A percentile compares a stretch with the other conserved stretches of the same genome.
These are phyloP conservation scores for Knipowitschia caucasica DNA, from an alignment of 2,797 vertebrate genomes.

Conservation along the genomic window DNA sequence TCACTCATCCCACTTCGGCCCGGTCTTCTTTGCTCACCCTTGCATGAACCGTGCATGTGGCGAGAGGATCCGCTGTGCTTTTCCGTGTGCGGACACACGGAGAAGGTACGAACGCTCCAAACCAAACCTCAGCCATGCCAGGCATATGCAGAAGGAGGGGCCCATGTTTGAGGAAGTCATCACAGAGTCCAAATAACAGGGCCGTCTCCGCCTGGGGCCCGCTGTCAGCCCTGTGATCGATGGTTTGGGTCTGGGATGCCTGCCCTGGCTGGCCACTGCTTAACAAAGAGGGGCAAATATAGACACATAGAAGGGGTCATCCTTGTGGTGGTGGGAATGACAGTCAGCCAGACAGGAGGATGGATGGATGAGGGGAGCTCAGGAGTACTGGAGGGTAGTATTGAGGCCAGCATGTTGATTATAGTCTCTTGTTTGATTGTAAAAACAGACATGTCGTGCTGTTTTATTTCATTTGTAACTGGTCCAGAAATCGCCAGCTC, in stretches of 20 bases:
- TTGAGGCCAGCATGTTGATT: slow-evolving; percentile 67
- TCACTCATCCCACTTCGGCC: slow-evolving; percentile 47
- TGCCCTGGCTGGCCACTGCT: slow-evolving; percentile 64
- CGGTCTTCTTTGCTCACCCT: slow-evolving; percentile 67
- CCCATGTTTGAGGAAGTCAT: slow-evolving; percentile 72
- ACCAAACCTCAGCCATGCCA: slow-evolving; percentile 74
- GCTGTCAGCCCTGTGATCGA: slow-evolving; percentile 75
- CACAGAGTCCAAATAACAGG: slow-evolving; percentile 75
- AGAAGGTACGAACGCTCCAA: slow-evolving; percentile 66
- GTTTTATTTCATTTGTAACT: slow-evolving; percentile 74
- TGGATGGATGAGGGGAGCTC: slow-evolving; percentile 27
- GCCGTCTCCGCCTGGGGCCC: slow-evolving; percentile 69
- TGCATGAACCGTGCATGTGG: slow-evolving; percentile 65
- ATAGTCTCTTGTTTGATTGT: slow-evolving; percentile 71
- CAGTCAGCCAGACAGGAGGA: slow-evolving; percentile 46
- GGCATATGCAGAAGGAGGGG: slow-evolving; percentile 62
- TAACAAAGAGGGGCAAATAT: slow-evolving; percentile 74
- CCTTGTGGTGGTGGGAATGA: slow-evolving; percentile 56
- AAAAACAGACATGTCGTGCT: slow-evolving; percentile 73
- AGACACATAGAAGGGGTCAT: slow-evolving; percentile 70
- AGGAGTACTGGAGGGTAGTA: slow-evolving; percentile 45
- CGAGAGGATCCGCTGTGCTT: slow-evolving; percentile 57
- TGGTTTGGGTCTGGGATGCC: slow-evolving; percentile 62
- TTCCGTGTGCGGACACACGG: slow-evolving; percentile 61
- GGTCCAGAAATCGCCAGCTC: slow-evolving; percentile 65